A percentile compares a stretch with the other conserved stretches of the same genome.
Evolutionary conservation across 2,113 vertebrate genomes (phyloP).

Genomic region (Brienomyrus longianalis): DNA sequence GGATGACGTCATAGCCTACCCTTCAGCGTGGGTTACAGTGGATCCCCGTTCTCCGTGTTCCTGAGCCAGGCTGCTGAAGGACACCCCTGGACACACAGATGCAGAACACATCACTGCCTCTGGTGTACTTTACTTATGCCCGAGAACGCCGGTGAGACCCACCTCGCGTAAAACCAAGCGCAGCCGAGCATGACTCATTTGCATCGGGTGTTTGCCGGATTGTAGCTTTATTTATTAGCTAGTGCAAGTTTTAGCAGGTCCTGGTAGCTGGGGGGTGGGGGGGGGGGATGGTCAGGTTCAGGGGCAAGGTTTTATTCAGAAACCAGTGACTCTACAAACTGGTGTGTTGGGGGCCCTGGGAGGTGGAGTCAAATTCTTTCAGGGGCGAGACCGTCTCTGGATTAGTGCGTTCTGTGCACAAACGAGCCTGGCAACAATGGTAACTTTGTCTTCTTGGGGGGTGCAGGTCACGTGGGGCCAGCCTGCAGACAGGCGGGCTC

Average conservation of each 20-base stretch:
- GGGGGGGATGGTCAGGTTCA: neutral
- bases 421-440: slow-evolving; percentile 54
- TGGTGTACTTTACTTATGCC: neutral
- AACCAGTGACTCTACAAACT: slow-evolving; percentile 3
- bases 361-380: slow-evolving; percentile 39
- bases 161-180: neutral
- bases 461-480: slow-evolving; percentile 25
- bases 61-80: neutral
- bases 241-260: slow-evolving; percentile 7
- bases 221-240: neutral
- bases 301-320: neutral
- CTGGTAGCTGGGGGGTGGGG: neutral
- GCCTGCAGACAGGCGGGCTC: neutral
- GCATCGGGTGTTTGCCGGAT: neutral
- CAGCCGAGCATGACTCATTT: neutral
- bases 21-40: neutral
- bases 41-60: neutral
- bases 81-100: neutral
- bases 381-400: slow-evolving; percentile 26
- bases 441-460: slow-evolving; percentile 48
- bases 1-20: neutral
- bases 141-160: neutral
- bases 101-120: neutral
- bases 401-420: slow-evolving; percentile 38
- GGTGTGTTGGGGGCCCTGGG: slow-evolving; percentile 18